Conservation (phyloP, 2,888 invertebrate species). For the Conomelus anceps region DNA sequence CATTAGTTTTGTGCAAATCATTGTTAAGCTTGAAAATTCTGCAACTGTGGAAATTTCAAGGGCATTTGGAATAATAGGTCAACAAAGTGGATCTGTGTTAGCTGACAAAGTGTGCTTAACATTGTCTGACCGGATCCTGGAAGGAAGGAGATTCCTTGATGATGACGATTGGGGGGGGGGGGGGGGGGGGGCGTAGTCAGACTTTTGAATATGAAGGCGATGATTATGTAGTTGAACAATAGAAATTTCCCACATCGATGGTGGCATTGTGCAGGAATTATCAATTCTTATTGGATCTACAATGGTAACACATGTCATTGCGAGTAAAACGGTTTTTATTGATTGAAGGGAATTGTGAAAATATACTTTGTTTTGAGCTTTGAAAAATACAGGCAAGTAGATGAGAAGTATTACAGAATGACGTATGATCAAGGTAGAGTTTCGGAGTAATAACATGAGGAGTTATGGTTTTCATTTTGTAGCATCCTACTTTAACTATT, state of each 20-base stretch:
- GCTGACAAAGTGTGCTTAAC: background rate
- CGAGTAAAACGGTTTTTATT: no score
- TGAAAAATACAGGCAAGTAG: no score
- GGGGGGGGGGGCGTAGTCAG: background rate
- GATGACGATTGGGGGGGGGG: no score
- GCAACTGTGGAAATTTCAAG: background rate
- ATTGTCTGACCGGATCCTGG: background rate
- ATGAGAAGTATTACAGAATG: no score
- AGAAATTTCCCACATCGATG: background rate
- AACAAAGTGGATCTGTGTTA: no score
- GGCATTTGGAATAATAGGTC: background rate
- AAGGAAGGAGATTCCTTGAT: background rate
- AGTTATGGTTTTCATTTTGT: no score
- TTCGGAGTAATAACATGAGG: no score
- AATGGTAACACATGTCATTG: no score
- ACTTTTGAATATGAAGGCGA: background rate
- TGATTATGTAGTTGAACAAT: background rate
- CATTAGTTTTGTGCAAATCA: background rate
- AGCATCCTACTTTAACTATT: no score
- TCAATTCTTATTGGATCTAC: background rate
- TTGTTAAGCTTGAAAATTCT: background rate
- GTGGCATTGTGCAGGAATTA: background rate
- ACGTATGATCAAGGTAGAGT: no score
- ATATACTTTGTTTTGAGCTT: no score
- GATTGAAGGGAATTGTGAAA: no score